Evolutionary conservation across 2,888 invertebrate genomes (phyloP).

Genomic region (Ommatoiulus sabulosus): DNA sequence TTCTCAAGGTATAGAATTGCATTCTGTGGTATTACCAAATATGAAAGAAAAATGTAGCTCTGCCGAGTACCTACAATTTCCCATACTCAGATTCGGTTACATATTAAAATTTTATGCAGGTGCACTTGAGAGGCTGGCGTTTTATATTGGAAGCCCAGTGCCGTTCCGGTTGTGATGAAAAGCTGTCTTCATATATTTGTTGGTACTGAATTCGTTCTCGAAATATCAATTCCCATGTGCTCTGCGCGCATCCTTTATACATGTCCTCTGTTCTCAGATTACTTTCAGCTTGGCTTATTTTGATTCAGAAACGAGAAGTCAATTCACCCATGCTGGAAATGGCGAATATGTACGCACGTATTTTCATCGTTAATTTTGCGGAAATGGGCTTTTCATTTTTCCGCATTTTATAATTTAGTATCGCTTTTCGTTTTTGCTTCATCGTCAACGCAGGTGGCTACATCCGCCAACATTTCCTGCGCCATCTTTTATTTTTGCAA

Average conservation of each 20-base stretch:
- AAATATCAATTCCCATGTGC: conserved; percentile 12
- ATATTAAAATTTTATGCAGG: neutral
- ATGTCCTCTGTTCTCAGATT: neutral
- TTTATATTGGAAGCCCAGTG: neutral
- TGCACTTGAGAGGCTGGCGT: neutral
- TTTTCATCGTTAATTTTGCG: neutral
- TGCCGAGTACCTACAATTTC: neutral
- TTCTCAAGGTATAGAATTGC: neutral
- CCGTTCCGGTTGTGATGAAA: neutral
- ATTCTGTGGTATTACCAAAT: neutral
- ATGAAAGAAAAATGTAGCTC: neutral
- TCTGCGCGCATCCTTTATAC: neutral
- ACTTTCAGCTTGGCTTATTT: conserved; percentile 13
- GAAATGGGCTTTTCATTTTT: neutral
- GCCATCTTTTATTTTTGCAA: too few relatives aligned
- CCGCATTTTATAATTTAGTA: neutral
- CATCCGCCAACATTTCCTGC: neutral
- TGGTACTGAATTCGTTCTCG: neutral
- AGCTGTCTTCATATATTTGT: neutral
- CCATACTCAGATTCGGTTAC: neutral
- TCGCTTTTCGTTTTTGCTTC: neutral
- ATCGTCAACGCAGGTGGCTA: neutral
- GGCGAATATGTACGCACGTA: neutral
- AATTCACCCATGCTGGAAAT: neutral
- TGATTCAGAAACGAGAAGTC: conserved; percentile 1